phyloP scores from a whole-genome alignment of 2,797 vertebrate genomes.

The Gymnothorax reevesii region DNA sequence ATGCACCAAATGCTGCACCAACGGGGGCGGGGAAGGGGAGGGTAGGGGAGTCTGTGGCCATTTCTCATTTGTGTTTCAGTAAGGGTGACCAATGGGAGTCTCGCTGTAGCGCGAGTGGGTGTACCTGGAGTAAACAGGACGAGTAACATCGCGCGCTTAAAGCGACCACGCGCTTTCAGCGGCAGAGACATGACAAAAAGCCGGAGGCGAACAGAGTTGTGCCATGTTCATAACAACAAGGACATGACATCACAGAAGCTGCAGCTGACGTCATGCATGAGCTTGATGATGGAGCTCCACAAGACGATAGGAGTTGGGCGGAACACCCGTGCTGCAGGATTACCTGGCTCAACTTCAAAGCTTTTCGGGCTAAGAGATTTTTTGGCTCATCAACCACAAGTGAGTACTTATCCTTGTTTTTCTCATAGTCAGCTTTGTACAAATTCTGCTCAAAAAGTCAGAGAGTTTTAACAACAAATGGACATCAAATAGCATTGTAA shows the following conservation, averaged over 20 bases:
- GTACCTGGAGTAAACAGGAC: neutral
- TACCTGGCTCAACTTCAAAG: constrained; percentile 93
- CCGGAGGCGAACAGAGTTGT: neutral
- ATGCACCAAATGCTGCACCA: neutral
- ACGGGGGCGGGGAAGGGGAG: neutral
- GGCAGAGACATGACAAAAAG: neutral
- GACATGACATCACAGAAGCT: neutral
- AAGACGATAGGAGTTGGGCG: neutral
- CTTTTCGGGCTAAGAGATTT: constrained; percentile 88
- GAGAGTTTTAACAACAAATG: constrained; percentile 66
- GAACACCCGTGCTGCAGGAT: constrained; percentile 37
- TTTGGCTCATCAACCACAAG: constrained; percentile 91
- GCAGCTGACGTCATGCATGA: constrained; percentile 60
- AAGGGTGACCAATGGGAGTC: neutral
- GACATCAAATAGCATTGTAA: constrained; percentile 17
- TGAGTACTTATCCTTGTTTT: constrained; percentile 92
- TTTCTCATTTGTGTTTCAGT: neutral
- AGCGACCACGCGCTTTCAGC: neutral
- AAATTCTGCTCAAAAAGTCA: constrained; percentile 91
- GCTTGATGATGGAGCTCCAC: constrained; percentile 19
- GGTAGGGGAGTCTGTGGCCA: neutral
- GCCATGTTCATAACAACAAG: neutral
- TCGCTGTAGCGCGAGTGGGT: neutral
- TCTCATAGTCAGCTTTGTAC: constrained; percentile 89
- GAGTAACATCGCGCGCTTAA: neutral